Evolutionary conservation across 2,797 vertebrate species (phyloP).

Genomic region (Dendrocincla fuliginosa): DNA sequence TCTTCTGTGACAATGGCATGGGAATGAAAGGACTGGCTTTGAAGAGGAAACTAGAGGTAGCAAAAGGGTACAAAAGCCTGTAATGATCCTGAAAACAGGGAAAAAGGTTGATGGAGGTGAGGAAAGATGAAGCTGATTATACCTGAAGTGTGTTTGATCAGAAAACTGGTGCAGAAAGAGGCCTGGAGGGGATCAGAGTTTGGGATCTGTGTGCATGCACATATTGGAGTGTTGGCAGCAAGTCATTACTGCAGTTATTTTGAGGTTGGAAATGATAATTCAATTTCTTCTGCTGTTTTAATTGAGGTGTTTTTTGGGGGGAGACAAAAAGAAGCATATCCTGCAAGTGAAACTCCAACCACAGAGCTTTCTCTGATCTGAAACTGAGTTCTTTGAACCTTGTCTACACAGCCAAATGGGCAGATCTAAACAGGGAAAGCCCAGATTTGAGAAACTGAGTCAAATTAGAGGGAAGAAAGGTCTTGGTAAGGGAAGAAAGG

Average conservation of each 20-base stretch:
- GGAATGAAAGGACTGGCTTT: slow-evolving; percentile 6
- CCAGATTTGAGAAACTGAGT: background rate
- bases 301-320: background rate
- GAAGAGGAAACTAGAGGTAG: background rate
- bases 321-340: background rate
- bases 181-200: background rate
- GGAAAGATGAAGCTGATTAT: background rate
- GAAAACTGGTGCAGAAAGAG: background rate
- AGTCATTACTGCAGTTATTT: background rate
- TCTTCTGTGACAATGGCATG: background rate
- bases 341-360: background rate
- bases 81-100: background rate
- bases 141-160: background rate
- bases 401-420: background rate
- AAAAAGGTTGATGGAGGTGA: background rate
- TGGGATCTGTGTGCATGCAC: background rate
- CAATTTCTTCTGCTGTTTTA: background rate
- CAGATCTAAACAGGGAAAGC: background rate
- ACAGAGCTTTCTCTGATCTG: background rate
- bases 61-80: background rate
- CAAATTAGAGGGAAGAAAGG: background rate
- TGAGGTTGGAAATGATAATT: background rate
- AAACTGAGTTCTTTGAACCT: background rate
- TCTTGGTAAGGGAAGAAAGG: background rate
- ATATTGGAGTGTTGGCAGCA: background rate